A percentile compares a stretch with the other conserved stretches of the same genome.
phyloP scores from a whole-genome alignment of 1,140 invertebrate genomes.

The Adoxophyes honmai region DNA sequence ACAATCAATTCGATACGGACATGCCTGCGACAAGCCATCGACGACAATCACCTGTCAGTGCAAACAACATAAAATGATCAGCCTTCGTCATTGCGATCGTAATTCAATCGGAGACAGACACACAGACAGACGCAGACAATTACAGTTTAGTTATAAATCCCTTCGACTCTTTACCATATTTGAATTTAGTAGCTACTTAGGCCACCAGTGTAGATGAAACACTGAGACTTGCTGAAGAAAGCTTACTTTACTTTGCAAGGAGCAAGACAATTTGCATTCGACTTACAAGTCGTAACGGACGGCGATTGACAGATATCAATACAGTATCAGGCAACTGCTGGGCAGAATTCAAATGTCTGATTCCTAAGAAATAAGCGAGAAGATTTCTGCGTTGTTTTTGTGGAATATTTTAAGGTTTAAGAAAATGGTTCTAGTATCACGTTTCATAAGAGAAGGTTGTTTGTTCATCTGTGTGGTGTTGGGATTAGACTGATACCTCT shows the following conservation, averaged over 20 bases:
- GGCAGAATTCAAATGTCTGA: conserved; percentile 23
- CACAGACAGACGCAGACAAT: conserved; percentile 43
- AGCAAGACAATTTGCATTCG: conserved; percentile 33
- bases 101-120: conserved; percentile 26
- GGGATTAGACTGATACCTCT: too few species aligned
- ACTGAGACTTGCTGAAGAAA: background rate
- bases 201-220: background rate
- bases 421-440: too few species aligned
- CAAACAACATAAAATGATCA: conserved; percentile 36
- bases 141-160: conserved; percentile 49
- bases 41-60: background rate
- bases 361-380: background rate
- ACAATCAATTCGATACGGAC: background rate
- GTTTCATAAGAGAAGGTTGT: too few species aligned
- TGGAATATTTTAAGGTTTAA: too few species aligned
- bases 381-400: background rate
- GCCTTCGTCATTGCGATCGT: conserved; percentile 29
- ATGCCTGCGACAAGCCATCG: background rate
- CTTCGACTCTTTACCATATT: conserved; percentile 42
- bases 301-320: conserved; percentile 48
- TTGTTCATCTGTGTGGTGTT: too few species aligned
- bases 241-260: background rate
- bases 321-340: conserved; percentile 25
- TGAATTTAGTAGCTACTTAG: conserved; percentile 32
- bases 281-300: conserved; percentile 18